Conservation (phyloP, 2,888 invertebrate genomes). For the Drosophila atripex region DNA sequence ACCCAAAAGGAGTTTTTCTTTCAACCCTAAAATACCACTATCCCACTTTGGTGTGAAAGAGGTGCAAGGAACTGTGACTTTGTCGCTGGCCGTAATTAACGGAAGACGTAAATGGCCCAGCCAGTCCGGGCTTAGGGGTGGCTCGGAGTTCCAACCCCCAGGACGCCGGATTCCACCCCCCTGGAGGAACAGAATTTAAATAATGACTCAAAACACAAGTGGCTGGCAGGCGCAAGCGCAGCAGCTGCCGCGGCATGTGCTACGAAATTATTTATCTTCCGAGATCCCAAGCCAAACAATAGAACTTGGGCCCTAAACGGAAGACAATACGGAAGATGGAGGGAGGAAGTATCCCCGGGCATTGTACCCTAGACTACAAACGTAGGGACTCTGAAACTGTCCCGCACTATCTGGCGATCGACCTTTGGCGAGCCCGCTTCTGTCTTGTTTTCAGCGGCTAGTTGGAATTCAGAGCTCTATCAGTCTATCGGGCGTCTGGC, state of each 20-base stretch:
- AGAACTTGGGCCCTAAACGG: slow-evolving; percentile 12
- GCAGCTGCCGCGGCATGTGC: slow-evolving; percentile 44
- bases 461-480: slow-evolving; percentile 5
- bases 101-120: slow-evolving; percentile 54
- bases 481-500: slow-evolving; percentile 37
- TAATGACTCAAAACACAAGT: slow-evolving; percentile 35
- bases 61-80: slow-evolving; percentile 52
- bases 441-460: slow-evolving; percentile 9
- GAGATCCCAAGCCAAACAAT: slow-evolving; percentile 27
- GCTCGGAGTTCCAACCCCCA: slow-evolving; percentile 43
- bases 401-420: slow-evolving; percentile 23
- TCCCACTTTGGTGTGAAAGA: slow-evolving; percentile 17
- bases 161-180: slow-evolving; percentile 19
- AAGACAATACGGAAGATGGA: slow-evolving; percentile 9
- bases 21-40: slow-evolving; percentile 20
- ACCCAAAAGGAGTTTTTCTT: background rate
- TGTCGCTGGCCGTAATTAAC: slow-evolving; percentile 42
- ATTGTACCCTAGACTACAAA: slow-evolving; percentile 17
- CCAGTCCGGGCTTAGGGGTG: slow-evolving; percentile 46
- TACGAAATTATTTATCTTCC: slow-evolving; percentile 16
- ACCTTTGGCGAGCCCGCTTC: slow-evolving; percentile 38
- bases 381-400: slow-evolving; percentile 6
- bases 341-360: slow-evolving; percentile 13
- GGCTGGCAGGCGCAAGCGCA: slow-evolving; percentile 30
- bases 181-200: slow-evolving; percentile 16